phyloP scores from a whole-genome alignment of 1,140 invertebrate genomes.

The Lepidotrigona ventralis region DNA sequence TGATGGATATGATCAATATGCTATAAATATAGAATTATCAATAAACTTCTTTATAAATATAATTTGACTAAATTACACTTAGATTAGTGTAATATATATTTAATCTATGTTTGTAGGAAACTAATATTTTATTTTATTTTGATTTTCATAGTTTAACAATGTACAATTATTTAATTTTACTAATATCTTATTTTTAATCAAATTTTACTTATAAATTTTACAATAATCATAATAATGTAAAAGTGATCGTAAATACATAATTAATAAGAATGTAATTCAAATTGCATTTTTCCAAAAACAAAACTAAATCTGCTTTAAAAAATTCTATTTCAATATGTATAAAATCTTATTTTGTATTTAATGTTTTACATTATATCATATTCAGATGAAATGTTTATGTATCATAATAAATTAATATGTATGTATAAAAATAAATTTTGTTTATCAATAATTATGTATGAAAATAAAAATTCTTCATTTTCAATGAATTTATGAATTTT shows the following conservation, averaged over 20 bases:
- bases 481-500: not conserved
- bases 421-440: conserved; percentile 5
- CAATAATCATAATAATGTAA: not conserved
- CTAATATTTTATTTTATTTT: conserved; percentile 1
- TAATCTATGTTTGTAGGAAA: conserved; percentile 22
- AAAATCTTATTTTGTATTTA: not conserved
- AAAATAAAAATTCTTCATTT: not conserved
- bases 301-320: not conserved
- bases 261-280: not conserved
- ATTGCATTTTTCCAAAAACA: not conserved
- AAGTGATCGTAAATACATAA: conserved; percentile 4
- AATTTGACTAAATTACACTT: not conserved
- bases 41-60: conserved; percentile 14
- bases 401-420: not conserved
- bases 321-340: not conserved
- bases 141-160: not conserved
- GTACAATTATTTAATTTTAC: not conserved
- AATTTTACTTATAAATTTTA: not conserved
- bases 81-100: not conserved
- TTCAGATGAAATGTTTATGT: conserved; percentile 29
- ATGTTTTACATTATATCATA: not conserved
- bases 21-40: not conserved
- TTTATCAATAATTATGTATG: not conserved
- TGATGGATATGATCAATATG: not conserved
- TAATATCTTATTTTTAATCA: not conserved